A percentile compares a stretch with the other conserved stretches of the same genome.
Conservation (phyloP, 1,140 invertebrate genomes). For the Eulimnadia texana region DNA sequence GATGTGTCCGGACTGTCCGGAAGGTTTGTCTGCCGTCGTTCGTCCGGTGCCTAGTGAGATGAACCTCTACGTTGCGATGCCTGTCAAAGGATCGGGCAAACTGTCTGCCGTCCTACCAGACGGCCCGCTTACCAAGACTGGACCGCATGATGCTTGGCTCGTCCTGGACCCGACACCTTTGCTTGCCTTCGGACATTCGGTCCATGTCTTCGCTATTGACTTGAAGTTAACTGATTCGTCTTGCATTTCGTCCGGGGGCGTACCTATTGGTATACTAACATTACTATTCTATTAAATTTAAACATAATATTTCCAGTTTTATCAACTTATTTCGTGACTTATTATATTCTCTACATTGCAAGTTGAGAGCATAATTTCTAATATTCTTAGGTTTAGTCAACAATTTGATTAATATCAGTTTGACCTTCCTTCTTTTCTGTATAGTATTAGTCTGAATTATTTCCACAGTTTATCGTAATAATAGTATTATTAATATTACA, state of each 20-base stretch:
- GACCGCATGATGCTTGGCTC: conserved; percentile 31
- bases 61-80: conserved; percentile 12
- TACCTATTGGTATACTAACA: conserved; percentile 20
- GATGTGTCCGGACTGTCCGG: not conserved
- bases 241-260: conserved; percentile 26
- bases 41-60: conserved; percentile 12
- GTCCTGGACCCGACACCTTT: conserved; percentile 35
- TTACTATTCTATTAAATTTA: not conserved
- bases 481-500: too few relatives aligned
- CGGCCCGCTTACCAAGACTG: conserved; percentile 25
- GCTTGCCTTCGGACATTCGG: conserved; percentile 35
- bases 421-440: too few relatives aligned
- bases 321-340: not conserved
- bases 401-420: too few relatives aligned
- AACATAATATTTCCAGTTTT: not conserved
- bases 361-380: not conserved
- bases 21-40: not conserved
- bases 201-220: conserved; percentile 35
- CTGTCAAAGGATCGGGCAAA: not conserved
- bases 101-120: conserved; percentile 31
- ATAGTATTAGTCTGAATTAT: too few relatives aligned
- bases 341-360: too few relatives aligned
- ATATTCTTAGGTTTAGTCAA: too few relatives aligned
- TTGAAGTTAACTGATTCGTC: conserved; percentile 19
- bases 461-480: too few relatives aligned